A percentile compares a stretch with the other conserved stretches of the same genome.
Conservation (phyloP, 2,113 vertebrate genomes). For the Sprattus sprattus region DNA sequence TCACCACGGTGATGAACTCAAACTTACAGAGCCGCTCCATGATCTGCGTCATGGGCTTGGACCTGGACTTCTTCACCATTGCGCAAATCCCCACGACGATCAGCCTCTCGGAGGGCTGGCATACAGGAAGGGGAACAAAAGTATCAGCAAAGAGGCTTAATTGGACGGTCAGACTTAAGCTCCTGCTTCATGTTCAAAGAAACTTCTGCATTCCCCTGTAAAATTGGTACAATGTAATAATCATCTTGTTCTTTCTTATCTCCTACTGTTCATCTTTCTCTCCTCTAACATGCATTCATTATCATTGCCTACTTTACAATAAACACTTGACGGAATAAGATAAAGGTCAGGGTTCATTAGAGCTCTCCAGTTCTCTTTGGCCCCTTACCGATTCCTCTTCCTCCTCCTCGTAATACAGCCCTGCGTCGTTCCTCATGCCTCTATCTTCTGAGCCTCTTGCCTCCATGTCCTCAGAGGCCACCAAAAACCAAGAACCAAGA, state of each 20-base stretch:
- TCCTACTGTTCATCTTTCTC: too few species aligned
- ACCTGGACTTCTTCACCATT: slow-evolving; percentile 98
- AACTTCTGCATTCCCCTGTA: neutral
- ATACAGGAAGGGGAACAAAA: slow-evolving; percentile 17
- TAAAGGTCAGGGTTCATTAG: neutral
- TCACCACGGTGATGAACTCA: slow-evolving; percentile 92
- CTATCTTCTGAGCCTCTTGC: slow-evolving; percentile 65
- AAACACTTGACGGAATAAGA: neutral
- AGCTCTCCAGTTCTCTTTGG: neutral
- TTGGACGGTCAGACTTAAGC: neutral
- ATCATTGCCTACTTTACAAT: neutral
- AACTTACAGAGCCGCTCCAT: slow-evolving; percentile 95
- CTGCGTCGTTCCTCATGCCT: slow-evolving; percentile 80
- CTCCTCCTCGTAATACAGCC: slow-evolving; percentile 39
- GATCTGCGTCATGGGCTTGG: slow-evolving; percentile 98
- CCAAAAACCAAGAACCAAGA: slow-evolving; percentile 85
- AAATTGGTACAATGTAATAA: neutral
- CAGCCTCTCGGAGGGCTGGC: slow-evolving; percentile 85
- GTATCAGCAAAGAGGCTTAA: neutral
- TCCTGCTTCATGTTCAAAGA: neutral
- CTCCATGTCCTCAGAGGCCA: slow-evolving; percentile 79
- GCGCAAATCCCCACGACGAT: slow-evolving; percentile 97
- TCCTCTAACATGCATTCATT: neutral
- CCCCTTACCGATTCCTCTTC: slow-evolving; percentile 41
- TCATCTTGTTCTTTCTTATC: neutral